phyloP scores from a whole-genome alignment of 1,140 invertebrate species.

The Acromyrmex charruanus region DNA sequence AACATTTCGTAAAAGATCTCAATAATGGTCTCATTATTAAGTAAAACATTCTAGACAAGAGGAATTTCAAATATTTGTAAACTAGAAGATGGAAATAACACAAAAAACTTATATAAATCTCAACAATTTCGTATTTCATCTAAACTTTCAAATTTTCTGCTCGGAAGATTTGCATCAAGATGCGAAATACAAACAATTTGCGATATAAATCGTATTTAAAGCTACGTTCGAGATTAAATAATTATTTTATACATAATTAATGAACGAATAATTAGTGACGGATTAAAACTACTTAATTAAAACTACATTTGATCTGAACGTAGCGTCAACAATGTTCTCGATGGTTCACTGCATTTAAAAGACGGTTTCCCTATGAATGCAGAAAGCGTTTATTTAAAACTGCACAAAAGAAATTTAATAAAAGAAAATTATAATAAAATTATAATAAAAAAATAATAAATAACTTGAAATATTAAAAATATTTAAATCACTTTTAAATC shows the following conservation, averaged over 20 bases:
- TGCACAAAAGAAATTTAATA: neutral
- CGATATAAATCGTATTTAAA: neutral
- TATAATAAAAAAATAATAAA: neutral
- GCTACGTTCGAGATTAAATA: neutral
- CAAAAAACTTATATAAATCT: neutral
- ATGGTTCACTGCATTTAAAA: neutral
- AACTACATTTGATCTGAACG: conserved; percentile 16
- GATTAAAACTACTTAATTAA: conserved; percentile 3
- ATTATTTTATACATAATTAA: neutral
- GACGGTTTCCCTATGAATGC: neutral
- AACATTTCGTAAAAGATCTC: neutral
- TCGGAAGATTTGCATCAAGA: neutral
- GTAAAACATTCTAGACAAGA: neutral
- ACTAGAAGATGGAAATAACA: neutral
- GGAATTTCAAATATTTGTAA: neutral
- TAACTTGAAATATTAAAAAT: neutral
- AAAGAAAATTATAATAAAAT: neutral
- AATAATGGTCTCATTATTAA: neutral
- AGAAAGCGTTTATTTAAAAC: neutral
- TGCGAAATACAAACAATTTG: neutral
- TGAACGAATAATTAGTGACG: neutral
- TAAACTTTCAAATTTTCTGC: neutral
- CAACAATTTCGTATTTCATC: neutral
- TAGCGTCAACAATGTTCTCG: neutral
- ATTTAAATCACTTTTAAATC: neutral